Evolutionary conservation across 2,888 invertebrate species (phyloP).

Genomic region (Sinelater perroti): DNA sequence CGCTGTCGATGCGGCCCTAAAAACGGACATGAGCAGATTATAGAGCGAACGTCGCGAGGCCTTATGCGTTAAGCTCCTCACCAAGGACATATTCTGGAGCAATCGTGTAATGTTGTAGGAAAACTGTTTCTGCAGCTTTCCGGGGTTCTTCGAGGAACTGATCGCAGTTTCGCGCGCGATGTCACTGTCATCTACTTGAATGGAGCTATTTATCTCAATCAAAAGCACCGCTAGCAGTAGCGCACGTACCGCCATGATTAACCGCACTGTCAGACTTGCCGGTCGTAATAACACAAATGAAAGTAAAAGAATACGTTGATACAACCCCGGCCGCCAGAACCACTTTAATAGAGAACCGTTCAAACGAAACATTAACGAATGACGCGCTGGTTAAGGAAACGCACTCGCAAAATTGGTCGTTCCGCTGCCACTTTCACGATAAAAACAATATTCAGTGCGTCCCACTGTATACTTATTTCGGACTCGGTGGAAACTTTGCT

Average conservation of each 20-base stretch:
- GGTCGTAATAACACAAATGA: slow-evolving; percentile 34
- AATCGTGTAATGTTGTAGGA: slow-evolving; percentile 39
- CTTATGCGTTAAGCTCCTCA: slow-evolving; percentile 27
- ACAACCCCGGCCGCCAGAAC: slow-evolving; percentile 10
- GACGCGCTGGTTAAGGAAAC: not conserved
- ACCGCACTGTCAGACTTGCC: slow-evolving; percentile 37
- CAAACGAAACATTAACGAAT: slow-evolving; percentile 4
- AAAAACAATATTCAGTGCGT: slow-evolving; percentile 36
- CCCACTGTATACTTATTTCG: not conserved
- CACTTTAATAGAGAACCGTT: not conserved
- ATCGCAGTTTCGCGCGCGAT: slow-evolving; percentile 39
- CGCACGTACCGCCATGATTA: slow-evolving; percentile 42
- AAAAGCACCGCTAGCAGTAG: slow-evolving; percentile 42
- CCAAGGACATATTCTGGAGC: slow-evolving; percentile 36
- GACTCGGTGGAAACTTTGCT: slow-evolving; percentile 1
- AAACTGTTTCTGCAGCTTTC: slow-evolving; percentile 42
- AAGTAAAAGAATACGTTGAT: slow-evolving; percentile 30
- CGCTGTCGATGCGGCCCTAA: slow-evolving; percentile 31
- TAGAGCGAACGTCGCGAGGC: slow-evolving; percentile 10
- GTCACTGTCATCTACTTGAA: slow-evolving; percentile 44
- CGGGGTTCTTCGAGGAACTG: slow-evolving; percentile 40
- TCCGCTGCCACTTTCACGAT: slow-evolving; percentile 38
- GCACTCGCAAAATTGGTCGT: slow-evolving; percentile 23
- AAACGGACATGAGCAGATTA: slow-evolving; percentile 31
- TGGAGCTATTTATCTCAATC: slow-evolving; percentile 45